Base-by-base conservation (phyloP, 1,140 invertebrate species). In the Camponotus pennsylvanicus region DNA sequence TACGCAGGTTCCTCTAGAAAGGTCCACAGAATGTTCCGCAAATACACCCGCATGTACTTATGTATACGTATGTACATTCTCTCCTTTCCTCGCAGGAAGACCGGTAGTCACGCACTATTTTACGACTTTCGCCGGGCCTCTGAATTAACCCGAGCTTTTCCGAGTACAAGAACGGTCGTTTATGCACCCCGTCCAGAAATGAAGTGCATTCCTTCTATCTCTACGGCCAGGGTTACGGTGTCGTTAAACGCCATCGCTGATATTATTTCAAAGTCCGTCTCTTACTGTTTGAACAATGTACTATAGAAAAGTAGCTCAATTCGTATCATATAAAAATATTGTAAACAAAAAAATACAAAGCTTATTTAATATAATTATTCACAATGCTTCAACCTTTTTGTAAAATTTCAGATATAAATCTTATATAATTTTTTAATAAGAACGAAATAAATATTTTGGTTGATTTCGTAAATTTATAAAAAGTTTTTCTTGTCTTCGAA, bases 141-240 rank as follows among this genome's bases (percentile, higher is more conserved):
- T 83, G 78, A 91, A 91, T 90, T 91, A 90, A 91, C 69, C 52
- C 61, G 57, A 88, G 88, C 87, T 76, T 89, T 90, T 85, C 85
- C 70, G 37, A 32, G 21, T 64, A 77, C 63, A 79, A 71, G 76
- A 42, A 52, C 75, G 52, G 42, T 71, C 80, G 66, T 87, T 82
- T 82, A 89, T 90, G 59, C 80, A 87, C 18, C 37, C 63, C n/a
- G 57, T 52, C 9, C 42, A 84, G 85, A 89, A 84, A 87, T 73
- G 59, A 77, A 85, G 85, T 63, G 80, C 76, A 76, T 89, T 77
- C 61, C 85, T 82, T 59, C 42, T 83, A 82, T 42, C 70, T 52
- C 70, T 80, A 70, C n/a, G 34, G 9, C 9, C 15, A 27, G 69
- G 71, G 55, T 87, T 91, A 86, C 37, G 49, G 57, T 86, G 71